Evolutionary conservation across 2,888 invertebrate species (phyloP).

Genomic region (Byasa hedistus): DNA sequence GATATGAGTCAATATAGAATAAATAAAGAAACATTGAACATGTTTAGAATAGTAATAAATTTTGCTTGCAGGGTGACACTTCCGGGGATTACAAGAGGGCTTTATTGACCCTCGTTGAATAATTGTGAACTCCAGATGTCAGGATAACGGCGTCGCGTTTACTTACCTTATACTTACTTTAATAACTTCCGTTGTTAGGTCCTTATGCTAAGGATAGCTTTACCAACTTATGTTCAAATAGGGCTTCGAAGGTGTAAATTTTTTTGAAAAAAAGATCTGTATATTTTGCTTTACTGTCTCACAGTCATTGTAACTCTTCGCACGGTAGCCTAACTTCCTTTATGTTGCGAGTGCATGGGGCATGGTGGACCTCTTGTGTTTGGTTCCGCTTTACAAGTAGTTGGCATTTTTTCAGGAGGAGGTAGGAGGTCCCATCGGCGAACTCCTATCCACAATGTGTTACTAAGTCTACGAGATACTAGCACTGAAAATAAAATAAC

Average conservation of each 20-base stretch:
- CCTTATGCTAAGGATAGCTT: conserved; percentile 39
- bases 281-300: conserved; percentile 70
- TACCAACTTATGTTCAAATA: conserved; percentile 45
- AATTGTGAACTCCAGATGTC: conserved; percentile 55
- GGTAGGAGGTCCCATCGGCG: conserved; percentile 81
- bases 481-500: conserved; percentile 44
- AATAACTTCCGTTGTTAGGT: conserved; percentile 68
- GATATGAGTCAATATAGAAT: not conserved
- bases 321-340: conserved; percentile 72
- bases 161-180: conserved; percentile 57
- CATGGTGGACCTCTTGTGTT: conserved; percentile 40
- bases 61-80: conserved; percentile 91
- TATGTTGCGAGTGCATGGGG: conserved; percentile 56
- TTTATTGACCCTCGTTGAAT: conserved; percentile 90
- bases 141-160: conserved; percentile 49
- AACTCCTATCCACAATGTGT: conserved; percentile 82
- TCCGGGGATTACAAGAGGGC: conserved; percentile 96
- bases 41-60: conserved; percentile 59
- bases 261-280: conserved; percentile 66
- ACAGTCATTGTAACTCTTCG: conserved; percentile 63
- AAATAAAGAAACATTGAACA: conserved; percentile 1
- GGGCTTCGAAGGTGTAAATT: conserved; percentile 56
- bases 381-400: conserved; percentile 61
- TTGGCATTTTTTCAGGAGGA: conserved; percentile 83
- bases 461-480: conserved; percentile 69